Conservation (phyloP, 2,113 vertebrate species). For the Accipiter virgatus region DNA sequence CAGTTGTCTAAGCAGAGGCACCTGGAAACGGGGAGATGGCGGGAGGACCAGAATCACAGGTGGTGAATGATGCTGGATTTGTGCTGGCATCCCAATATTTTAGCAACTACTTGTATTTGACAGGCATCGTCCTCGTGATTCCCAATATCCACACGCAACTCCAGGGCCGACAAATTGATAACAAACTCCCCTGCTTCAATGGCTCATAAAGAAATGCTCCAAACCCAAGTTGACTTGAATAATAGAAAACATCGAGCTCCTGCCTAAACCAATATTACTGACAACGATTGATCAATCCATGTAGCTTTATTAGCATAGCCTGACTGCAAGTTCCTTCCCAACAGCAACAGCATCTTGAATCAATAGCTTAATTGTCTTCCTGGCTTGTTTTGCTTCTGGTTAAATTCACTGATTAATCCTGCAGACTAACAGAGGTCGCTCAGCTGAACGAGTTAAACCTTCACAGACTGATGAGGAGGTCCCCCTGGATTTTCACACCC, state of each 20-base stretch:
- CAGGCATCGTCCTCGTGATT: neutral
- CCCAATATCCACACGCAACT: neutral
- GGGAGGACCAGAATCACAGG: neutral
- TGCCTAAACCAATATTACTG: neutral
- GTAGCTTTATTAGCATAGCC: neutral
- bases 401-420: neutral
- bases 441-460: neutral
- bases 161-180: neutral
- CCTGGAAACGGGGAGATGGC: neutral
- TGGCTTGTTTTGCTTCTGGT: neutral
- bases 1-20: neutral
- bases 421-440: neutral
- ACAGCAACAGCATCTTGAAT: neutral
- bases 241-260: neutral
- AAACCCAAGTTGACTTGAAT: neutral
- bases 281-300: neutral
- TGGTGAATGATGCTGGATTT: neutral
- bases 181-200: neutral
- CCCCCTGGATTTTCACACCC: neutral
- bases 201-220: neutral
- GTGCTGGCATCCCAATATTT: neutral
- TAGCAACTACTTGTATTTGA: neutral
- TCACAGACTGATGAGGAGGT: neutral
- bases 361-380: conserved; percentile 15
- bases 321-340: neutral